These are phyloP conservation scores for Synanthedon myopaeformis DNA, from an alignment of 2,888 invertebrate species.

Conservation along the genomic window DNA sequence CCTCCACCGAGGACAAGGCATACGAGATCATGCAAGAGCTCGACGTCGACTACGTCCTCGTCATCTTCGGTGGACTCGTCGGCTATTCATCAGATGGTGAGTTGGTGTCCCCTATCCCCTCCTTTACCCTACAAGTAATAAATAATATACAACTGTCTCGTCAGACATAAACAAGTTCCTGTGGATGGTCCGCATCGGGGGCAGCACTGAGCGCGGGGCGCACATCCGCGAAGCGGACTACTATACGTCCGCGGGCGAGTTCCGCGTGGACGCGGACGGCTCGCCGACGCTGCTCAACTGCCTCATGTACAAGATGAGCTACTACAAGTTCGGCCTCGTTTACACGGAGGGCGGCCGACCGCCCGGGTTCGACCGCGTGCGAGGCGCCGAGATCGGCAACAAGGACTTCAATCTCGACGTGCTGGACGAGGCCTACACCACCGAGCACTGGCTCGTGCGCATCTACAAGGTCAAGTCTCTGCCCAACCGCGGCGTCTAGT, in stretches of 20 bases:
- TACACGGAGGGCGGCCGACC: slow-evolving; percentile 96
- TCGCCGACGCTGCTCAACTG: slow-evolving; percentile 93
- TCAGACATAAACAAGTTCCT: slow-evolving; percentile 98
- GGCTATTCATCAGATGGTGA: slow-evolving; percentile 97
- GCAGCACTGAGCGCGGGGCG: slow-evolving; percentile 92
- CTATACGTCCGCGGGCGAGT: slow-evolving; percentile 96
- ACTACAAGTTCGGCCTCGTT: slow-evolving; percentile 96
- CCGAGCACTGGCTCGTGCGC: slow-evolving; percentile 98
- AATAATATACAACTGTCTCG: not conserved
- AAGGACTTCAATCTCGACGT: slow-evolving; percentile 98
- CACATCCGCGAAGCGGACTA: slow-evolving; percentile 98
- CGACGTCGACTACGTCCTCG: slow-evolving; percentile 97
- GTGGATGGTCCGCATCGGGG: slow-evolving; percentile 99
- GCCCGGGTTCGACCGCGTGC: slow-evolving; percentile 95
- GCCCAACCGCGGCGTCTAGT: slow-evolving; percentile 85
- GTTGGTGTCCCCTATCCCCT: too few species aligned
- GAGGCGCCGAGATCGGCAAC: slow-evolving; percentile 98
- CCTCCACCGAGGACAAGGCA: slow-evolving; percentile 95
- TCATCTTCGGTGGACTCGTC: slow-evolving; percentile 98
- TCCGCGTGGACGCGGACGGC: slow-evolving; percentile 95
- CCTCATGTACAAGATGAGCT: slow-evolving; percentile 99
- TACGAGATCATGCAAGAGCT: slow-evolving; percentile 98
- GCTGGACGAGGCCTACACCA: slow-evolving; percentile 99
- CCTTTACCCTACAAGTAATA: too few species aligned
- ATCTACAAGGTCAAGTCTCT: slow-evolving; percentile 98